phyloP scores from a whole-genome alignment of 2,888 invertebrate species.

The Lochmaea crataegi region DNA sequence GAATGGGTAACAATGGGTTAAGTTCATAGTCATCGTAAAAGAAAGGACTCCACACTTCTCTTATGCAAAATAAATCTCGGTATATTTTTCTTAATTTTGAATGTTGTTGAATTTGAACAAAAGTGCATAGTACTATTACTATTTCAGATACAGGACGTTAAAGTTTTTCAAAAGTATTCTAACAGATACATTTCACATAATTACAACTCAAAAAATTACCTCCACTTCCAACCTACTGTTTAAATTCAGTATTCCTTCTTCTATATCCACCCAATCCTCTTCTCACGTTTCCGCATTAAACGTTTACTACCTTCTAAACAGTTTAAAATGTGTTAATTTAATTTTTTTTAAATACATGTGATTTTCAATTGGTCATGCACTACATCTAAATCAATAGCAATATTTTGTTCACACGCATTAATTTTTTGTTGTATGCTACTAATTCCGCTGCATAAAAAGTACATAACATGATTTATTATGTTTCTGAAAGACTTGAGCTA shows the following conservation, averaged over 20 bases:
- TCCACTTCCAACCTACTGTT: too few relatives aligned
- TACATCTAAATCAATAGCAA: conserved; percentile 18
- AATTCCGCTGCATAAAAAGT: conserved; percentile 16
- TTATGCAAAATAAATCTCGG: too few relatives aligned
- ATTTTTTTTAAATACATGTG: neutral
- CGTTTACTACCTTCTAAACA: neutral
- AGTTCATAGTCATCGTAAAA: neutral
- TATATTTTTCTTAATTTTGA: too few relatives aligned
- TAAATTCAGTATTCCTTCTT: neutral
- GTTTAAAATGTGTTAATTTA: neutral
- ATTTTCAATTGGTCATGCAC: conserved; percentile 25
- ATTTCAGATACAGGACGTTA: too few relatives aligned
- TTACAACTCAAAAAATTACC: neutral
- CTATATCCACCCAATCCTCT: neutral
- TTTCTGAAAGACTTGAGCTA: conserved; percentile 22
- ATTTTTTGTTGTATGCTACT: conserved; percentile 22
- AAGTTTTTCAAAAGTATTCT: too few relatives aligned
- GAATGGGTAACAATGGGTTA: neutral
- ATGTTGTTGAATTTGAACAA: too few relatives aligned
- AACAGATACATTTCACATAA: too few relatives aligned
- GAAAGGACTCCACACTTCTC: neutral
- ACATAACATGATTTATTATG: conserved; percentile 34
- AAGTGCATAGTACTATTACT: too few relatives aligned
- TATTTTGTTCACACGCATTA: conserved; percentile 31
- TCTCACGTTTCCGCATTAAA: neutral